Percentiles rank a stretch among this genome's conserved stretches.
phyloP scores from a whole-genome alignment of 2,888 invertebrate species.

The Ectemnius continuus region DNA sequence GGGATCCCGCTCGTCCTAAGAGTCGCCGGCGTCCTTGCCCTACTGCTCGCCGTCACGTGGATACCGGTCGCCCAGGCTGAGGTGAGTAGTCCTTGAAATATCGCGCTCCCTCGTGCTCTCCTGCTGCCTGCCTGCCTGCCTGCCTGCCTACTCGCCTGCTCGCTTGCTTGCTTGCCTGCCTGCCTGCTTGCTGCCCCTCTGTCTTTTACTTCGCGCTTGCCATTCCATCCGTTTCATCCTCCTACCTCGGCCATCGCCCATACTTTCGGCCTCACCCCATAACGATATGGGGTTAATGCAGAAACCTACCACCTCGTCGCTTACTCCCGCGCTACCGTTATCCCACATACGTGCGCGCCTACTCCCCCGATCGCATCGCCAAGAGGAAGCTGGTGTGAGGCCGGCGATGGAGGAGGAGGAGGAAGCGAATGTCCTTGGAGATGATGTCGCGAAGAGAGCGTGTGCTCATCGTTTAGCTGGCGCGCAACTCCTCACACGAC shows the following conservation, averaged over 20 bases:
- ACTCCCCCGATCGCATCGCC: background rate
- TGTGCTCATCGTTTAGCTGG: constrained; percentile 20
- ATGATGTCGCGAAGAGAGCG: background rate
- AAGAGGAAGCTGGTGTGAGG: too few species aligned
- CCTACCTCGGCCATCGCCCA: too few species aligned
- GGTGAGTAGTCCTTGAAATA: constrained; percentile 64
- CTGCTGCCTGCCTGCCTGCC: too few species aligned
- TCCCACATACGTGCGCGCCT: background rate
- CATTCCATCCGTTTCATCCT: too few species aligned
- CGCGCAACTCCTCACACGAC: constrained; percentile 26
- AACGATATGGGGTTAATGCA: background rate
- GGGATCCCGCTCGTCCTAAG: constrained; percentile 47
- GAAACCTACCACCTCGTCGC: background rate
- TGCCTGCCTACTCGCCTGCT: too few species aligned
- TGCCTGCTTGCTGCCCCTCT: too few species aligned
- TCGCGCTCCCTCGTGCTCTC: constrained; percentile 10
- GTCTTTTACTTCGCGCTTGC: too few species aligned
- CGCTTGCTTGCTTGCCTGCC: too few species aligned
- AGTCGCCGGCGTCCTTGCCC: constrained; percentile 60
- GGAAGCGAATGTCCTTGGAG: background rate
- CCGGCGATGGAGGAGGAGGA: background rate
- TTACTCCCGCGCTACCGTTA: background rate
- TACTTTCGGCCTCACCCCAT: background rate
- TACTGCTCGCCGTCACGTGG: constrained; percentile 57
- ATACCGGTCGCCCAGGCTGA: constrained; percentile 62